Percentiles rank a stretch among this genome's conserved stretches.
Evolutionary conservation across 2,113 vertebrate genomes (phyloP).

Genomic region (Podarcis cretensis): DNA sequence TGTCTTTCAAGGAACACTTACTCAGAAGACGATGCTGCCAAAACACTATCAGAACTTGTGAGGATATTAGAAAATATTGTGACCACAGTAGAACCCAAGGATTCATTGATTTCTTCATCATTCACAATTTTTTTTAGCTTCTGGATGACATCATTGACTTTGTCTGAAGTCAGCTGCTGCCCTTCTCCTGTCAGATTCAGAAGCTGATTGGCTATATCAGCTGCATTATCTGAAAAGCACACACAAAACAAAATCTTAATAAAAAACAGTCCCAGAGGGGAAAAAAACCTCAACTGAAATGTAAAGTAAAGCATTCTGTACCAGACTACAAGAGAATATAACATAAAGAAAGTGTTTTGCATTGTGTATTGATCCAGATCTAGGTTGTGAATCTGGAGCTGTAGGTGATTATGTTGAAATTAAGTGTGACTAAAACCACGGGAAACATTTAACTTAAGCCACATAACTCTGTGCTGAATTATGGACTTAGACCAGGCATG

Average conservation of each 20-base stretch:
- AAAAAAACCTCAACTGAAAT: neutral
- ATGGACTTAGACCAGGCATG: neutral
- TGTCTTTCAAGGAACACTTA: constrained; percentile 72
- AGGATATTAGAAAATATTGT: constrained; percentile 96
- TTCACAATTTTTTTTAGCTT: constrained; percentile 90
- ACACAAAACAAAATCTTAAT: constrained; percentile 13
- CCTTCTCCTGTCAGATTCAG: constrained; percentile 82
- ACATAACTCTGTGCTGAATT: neutral
- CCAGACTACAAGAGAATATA: neutral
- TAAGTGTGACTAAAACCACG: neutral
- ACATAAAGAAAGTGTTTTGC: neutral
- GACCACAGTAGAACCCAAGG: constrained; percentile 87
- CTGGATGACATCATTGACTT: constrained; percentile 88
- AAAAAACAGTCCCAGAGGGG: neutral
- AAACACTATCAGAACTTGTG: constrained; percentile 81
- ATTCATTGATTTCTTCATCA: constrained; percentile 85
- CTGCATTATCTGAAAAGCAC: constrained; percentile 80
- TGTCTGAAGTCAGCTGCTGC: constrained; percentile 81
- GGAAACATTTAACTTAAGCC: neutral
- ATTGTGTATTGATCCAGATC: neutral
- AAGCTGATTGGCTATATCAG: constrained; percentile 87
- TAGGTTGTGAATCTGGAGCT: neutral
- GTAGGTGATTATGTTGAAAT: neutral
- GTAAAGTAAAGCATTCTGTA: neutral
- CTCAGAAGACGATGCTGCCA: constrained; percentile 84